Percentiles rank a stretch among this genome's conserved stretches.
These are phyloP conservation scores for Mercenaria mercenaria DNA, from an alignment of 1,140 invertebrate genomes.

Conservation along the genomic window DNA sequence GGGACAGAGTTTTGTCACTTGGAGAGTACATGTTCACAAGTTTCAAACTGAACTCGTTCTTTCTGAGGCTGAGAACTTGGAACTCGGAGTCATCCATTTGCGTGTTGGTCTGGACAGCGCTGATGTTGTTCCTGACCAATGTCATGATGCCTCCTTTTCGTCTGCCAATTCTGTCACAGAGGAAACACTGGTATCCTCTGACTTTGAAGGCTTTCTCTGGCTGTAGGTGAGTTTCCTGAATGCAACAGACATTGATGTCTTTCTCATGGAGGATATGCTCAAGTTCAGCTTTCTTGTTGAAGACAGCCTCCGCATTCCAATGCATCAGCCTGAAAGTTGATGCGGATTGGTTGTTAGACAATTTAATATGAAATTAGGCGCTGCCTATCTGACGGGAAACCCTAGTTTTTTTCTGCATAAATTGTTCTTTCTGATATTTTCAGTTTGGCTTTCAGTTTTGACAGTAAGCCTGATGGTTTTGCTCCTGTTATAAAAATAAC, in stretches of 20 bases:
- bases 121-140: constrained; percentile 32
- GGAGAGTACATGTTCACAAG: background rate
- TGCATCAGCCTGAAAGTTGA: constrained; percentile 3
- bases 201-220: constrained; percentile 28
- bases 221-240: constrained; percentile 65
- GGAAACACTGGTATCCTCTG: constrained; percentile 62
- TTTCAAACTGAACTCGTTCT: background rate
- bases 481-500: too few relatives aligned
- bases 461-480: too few relatives aligned
- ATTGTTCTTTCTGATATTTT: too few relatives aligned
- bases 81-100: constrained; percentile 54
- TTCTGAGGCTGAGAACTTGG: background rate
- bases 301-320: constrained; percentile 65
- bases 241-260: constrained; percentile 48
- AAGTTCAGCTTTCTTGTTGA: constrained; percentile 56
- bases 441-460: too few relatives aligned
- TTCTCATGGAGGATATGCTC: constrained; percentile 52
- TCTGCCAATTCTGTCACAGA: constrained; percentile 34
- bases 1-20: background rate
- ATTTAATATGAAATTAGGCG: too few relatives aligned
- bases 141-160: constrained; percentile 62
- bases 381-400: too few relatives aligned
- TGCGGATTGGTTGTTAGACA: too few relatives aligned
- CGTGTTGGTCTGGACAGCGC: constrained; percentile 6
- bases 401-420: too few relatives aligned